phyloP scores from a whole-genome alignment of 2,797 vertebrate genomes.

The Gymnothorax reevesii region DNA sequence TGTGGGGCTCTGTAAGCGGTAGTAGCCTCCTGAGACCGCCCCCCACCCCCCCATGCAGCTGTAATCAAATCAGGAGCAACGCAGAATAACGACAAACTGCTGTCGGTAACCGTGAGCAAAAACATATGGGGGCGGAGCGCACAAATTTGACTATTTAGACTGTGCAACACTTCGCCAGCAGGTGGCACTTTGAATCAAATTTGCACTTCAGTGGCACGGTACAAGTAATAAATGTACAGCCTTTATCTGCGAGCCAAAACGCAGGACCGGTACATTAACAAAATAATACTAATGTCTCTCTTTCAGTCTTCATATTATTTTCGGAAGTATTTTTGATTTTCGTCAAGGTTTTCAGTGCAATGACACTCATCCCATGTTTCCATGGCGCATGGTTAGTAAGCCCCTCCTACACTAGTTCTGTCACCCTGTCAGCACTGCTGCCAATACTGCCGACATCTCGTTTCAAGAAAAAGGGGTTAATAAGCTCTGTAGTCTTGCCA shows the following conservation, averaged over 20 bases:
- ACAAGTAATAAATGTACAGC: neutral
- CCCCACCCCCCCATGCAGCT: neutral
- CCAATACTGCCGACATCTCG: slow-evolving; percentile 59
- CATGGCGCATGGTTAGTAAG: slow-evolving; percentile 17
- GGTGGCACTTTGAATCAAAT: slow-evolving; percentile 29
- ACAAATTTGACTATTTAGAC: neutral
- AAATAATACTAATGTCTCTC: neutral
- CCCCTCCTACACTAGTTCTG: neutral
- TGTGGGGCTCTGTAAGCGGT: neutral
- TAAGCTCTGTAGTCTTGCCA: slow-evolving; percentile 77
- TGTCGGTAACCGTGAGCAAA: slow-evolving; percentile 7
- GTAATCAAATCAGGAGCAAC: slow-evolving; percentile 13
- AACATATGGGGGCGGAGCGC: neutral
- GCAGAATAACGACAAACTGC: neutral
- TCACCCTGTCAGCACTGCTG: neutral
- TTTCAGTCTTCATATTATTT: neutral
- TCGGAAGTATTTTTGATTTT: neutral
- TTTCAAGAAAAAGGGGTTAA: slow-evolving; percentile 81
- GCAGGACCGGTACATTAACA: neutral
- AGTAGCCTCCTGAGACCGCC: neutral
- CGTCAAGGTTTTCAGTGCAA: too few species aligned
- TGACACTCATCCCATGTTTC: slow-evolving; percentile 25
- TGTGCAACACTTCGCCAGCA: slow-evolving; percentile 2
- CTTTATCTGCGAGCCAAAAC: neutral
- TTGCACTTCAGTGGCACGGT: neutral